These are phyloP conservation scores for Sphaerophoria rueppellii DNA, from an alignment of 2,888 invertebrate species.

Conservation along the genomic window DNA sequence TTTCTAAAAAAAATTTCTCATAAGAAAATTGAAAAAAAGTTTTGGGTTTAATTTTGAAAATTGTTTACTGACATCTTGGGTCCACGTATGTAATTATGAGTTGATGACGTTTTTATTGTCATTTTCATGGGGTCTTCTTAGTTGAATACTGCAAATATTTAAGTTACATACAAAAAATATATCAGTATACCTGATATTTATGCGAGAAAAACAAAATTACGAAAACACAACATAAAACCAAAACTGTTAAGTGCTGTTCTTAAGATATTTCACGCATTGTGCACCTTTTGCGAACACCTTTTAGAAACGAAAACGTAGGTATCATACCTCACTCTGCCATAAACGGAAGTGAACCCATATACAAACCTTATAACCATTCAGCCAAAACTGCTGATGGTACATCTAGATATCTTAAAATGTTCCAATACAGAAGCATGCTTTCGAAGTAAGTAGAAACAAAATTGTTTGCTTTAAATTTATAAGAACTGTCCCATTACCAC, in stretches of 20 bases:
- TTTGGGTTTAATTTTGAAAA: background rate
- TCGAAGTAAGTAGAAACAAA: conserved; percentile 16
- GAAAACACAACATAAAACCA: background rate
- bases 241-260: background rate
- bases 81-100: no score
- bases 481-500: conserved; percentile 60
- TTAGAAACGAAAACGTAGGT: background rate
- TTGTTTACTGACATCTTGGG: background rate
- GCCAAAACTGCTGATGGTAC: conserved; percentile 49
- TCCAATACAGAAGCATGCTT: conserved; percentile 54
- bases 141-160: no score
- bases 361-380: conserved; percentile 39
- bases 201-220: background rate
- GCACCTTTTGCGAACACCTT: conserved; percentile 4
- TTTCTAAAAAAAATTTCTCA: background rate
- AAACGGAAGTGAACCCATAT: background rate
- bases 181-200: background rate
- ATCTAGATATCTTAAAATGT: conserved; percentile 42
- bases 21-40: conserved; percentile 16
- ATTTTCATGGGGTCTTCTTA: no score
- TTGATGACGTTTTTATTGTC: no score
- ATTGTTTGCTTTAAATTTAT: conserved; percentile 62
- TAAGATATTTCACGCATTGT: background rate
- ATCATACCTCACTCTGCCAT: background rate
- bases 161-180: no score